Percentiles rank a stretch among this genome's conserved stretches.
Evolutionary conservation across 2,113 vertebrate genomes (phyloP).

Genomic region (Rhizomys pruinosus): DNA sequence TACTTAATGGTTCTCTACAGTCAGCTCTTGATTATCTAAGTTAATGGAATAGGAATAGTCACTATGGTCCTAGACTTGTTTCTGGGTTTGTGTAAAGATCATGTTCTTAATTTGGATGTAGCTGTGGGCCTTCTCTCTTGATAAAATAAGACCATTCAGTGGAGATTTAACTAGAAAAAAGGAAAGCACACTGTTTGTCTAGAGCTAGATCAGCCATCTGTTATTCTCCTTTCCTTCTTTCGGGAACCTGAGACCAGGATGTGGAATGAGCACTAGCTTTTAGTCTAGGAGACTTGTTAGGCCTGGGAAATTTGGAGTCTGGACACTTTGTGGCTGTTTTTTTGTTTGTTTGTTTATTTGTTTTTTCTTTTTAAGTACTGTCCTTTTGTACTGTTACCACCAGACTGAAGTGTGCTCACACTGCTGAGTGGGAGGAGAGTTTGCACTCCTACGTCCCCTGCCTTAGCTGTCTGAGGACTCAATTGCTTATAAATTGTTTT

Average conservation of each 20-base stretch:
- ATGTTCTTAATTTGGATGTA: background rate
- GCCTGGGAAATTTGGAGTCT: background rate
- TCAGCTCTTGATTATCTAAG: slow-evolving; percentile 77
- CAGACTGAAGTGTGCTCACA: background rate
- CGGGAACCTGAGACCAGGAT: background rate
- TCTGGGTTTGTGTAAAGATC: background rate
- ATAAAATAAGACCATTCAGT: background rate
- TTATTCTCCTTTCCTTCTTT: background rate
- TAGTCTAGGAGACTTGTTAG: background rate
- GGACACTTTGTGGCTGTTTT: slow-evolving; percentile 5
- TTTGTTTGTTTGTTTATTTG: no score
- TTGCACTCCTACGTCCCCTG: slow-evolving; percentile 21
- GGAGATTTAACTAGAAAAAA: background rate
- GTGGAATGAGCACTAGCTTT: background rate
- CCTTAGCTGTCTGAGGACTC: background rate
- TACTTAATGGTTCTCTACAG: slow-evolving; percentile 67
- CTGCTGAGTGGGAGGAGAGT: background rate
- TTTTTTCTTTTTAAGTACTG: no score
- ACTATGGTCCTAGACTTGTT: background rate
- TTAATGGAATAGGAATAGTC: slow-evolving; percentile 41
- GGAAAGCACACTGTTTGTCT: background rate
- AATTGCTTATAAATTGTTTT: background rate
- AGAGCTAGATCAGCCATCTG: background rate
- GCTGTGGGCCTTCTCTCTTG: background rate
- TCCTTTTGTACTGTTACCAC: background rate